Percentiles rank a stretch among this genome's conserved stretches.
These are phyloP conservation scores for Ricordea florida DNA, from an alignment of 92 coral and sea anemone genomes.

Conservation along the genomic window DNA sequence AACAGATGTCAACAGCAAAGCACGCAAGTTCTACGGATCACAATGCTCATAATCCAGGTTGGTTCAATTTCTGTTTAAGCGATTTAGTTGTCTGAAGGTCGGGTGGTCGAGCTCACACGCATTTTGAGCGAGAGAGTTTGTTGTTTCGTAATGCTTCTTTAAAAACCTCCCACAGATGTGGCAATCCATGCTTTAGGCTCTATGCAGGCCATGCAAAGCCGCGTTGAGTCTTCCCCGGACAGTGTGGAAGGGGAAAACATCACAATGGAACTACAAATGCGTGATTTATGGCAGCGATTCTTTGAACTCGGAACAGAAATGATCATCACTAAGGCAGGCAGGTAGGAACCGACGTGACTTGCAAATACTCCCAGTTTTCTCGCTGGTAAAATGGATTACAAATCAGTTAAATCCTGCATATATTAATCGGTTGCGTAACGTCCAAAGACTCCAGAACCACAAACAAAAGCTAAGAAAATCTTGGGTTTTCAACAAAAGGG, in stretches of 20 bases:
- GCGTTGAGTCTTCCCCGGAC: conserved; percentile 72
- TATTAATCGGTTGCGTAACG: too few relatives aligned
- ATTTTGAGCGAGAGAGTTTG: background rate
- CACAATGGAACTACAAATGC: conserved; percentile 90
- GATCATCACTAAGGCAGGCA: conserved; percentile 99
- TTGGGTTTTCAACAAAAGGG: too few relatives aligned
- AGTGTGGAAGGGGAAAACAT: conserved; percentile 60
- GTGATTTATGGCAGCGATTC: conserved; percentile 94
- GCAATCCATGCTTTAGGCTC: conserved; percentile 90
- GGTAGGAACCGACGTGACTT: conserved; percentile 57
- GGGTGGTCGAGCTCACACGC: conserved; percentile 6
- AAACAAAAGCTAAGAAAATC: too few relatives aligned
- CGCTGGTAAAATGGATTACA: too few relatives aligned
- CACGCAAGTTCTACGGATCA: conserved; percentile 8
- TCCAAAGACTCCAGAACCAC: too few relatives aligned
- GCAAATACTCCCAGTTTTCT: background rate
- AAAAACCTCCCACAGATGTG: background rate
- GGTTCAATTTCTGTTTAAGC: too few relatives aligned
- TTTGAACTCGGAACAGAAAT: conserved; percentile 96
- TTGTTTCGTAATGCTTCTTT: background rate
- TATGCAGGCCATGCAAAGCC: conserved; percentile 97
- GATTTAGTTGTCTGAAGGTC: background rate
- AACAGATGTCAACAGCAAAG: conserved; percentile 20
- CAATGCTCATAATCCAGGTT: conserved; percentile 18
- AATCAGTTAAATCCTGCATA: too few relatives aligned